Conservation (phyloP, 2,113 vertebrate species). For the Antennarius striatus region DNA sequence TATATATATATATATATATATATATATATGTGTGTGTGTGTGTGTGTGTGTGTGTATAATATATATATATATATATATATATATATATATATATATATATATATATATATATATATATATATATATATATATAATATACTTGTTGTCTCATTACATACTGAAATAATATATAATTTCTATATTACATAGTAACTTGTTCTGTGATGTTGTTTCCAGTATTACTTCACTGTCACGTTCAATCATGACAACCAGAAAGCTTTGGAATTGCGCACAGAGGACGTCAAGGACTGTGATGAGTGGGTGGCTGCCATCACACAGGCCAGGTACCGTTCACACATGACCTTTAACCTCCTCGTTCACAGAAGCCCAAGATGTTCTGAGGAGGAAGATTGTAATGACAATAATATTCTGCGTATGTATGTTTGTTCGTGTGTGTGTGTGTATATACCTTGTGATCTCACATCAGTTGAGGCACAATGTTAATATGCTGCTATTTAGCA, state of each 20-base stretch:
- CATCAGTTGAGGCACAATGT: background rate
- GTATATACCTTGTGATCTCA: background rate
- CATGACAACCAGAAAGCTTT: constrained; percentile 96
- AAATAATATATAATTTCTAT: constrained; percentile 5
- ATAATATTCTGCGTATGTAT: background rate
- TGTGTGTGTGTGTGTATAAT: no score
- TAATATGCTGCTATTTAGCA: background rate
- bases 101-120: no score
- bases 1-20: no score
- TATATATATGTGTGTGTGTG: no score
- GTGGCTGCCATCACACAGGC: constrained; percentile 93
- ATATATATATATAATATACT: background rate
- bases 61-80: no score
- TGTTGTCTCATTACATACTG: background rate
- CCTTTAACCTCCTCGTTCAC: constrained; percentile 14
- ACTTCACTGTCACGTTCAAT: constrained; percentile 94
- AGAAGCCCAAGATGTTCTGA: background rate
- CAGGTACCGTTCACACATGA: constrained; percentile 81
- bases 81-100: no score
- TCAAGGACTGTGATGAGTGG: constrained; percentile 97
- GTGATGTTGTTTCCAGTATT: constrained; percentile 81
- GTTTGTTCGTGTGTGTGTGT: background rate
- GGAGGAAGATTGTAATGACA: background rate
- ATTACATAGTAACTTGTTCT: background rate
- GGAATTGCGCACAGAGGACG: constrained; percentile 93